These are phyloP conservation scores for Coregonus sp. DNA, from an alignment of 2,797 vertebrate genomes.

Conservation along the genomic window DNA sequence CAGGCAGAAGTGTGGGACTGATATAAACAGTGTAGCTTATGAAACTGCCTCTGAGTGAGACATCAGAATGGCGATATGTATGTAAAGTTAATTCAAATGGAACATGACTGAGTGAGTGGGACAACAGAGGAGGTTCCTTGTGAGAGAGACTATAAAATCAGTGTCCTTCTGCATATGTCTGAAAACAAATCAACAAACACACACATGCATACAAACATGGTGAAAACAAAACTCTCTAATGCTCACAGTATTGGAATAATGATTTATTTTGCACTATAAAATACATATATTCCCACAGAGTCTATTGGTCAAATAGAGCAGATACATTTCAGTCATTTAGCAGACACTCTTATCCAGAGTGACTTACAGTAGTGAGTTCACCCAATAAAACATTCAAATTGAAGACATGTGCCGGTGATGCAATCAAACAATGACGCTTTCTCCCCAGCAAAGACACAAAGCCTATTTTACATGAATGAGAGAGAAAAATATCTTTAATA, in stretches of 20 bases:
- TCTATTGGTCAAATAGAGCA: background rate
- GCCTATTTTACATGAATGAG: conserved; percentile 8
- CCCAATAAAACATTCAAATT: conserved; percentile 38
- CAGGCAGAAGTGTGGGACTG: background rate
- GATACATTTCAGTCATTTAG: too few relatives aligned
- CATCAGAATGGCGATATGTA: conserved; percentile 22
- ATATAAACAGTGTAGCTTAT: conserved; percentile 5
- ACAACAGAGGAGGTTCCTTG: background rate
- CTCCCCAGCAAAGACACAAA: conserved; percentile 5
- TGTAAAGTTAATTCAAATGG: conserved; percentile 35
- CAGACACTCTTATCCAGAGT: too few relatives aligned
- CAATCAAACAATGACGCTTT: conserved; percentile 46
- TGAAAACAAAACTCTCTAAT: background rate
- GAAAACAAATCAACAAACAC: background rate
- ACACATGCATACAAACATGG: background rate
- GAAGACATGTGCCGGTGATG: conserved; percentile 11
- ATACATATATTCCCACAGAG: background rate
- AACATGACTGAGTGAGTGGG: background rate
- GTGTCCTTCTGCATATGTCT: background rate
- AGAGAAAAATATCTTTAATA: too few relatives aligned
- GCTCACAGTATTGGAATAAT: background rate
- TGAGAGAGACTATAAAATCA: background rate
- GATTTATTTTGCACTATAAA: background rate
- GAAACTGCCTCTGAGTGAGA: background rate
- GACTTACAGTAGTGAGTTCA: conserved; percentile 1